phyloP scores from a whole-genome alignment of 1,140 invertebrate genomes.

The Monomorium pharaonis region DNA sequence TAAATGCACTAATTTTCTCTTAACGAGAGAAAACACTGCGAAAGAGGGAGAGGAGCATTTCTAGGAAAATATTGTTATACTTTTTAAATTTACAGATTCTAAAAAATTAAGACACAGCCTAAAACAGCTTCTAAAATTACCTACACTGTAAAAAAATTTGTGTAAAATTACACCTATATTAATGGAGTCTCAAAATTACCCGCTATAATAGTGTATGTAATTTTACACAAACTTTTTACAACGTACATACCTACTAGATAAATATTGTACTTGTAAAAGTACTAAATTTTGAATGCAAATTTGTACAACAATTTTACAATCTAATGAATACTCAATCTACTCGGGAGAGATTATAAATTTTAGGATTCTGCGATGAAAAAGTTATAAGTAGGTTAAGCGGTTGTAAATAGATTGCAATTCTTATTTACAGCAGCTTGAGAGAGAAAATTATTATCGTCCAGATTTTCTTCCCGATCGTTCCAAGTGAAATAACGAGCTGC shows the following conservation, averaged over 20 bases:
- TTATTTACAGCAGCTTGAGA: background rate
- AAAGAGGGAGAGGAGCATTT: background rate
- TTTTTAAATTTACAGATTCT: background rate
- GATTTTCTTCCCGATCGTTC: constrained; percentile 14
- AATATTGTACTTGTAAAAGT: background rate
- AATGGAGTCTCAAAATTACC: no score
- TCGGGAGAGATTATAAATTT: background rate
- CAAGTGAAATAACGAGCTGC: background rate
- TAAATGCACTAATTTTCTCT: background rate
- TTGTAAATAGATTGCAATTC: background rate
- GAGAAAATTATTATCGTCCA: background rate
- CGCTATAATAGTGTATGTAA: no score
- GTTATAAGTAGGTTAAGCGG: background rate
- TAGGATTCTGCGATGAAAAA: background rate
- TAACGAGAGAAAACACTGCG: background rate
- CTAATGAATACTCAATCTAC: no score
- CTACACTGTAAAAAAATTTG: no score
- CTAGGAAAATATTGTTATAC: background rate
- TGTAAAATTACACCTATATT: no score
- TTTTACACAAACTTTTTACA: no score
- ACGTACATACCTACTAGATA: no score
- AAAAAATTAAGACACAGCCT: no score
- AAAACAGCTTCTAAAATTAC: no score
- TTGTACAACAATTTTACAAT: background rate
- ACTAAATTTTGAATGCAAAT: background rate